Conservation (phyloP, 1,140 invertebrate species). For the Drosophila malerkotliana region DNA sequence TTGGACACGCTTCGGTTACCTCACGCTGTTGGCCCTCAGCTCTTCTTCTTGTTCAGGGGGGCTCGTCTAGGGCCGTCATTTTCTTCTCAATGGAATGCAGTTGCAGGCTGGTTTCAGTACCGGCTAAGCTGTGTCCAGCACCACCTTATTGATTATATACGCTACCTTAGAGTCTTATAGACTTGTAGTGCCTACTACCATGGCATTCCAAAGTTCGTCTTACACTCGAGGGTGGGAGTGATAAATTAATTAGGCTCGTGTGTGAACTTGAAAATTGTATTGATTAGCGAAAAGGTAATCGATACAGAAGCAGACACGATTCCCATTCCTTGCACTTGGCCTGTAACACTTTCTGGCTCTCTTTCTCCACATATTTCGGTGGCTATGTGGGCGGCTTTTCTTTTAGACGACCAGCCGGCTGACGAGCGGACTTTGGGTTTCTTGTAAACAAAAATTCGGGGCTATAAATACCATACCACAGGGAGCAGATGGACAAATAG, state of each 20-base stretch:
- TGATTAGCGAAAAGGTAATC: slow-evolving; percentile 48
- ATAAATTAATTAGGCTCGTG: slow-evolving; percentile 27
- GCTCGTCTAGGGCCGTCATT: slow-evolving; percentile 53
- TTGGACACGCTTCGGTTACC: slow-evolving; percentile 1
- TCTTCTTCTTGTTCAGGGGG: slow-evolving; percentile 47
- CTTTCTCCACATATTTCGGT: background rate
- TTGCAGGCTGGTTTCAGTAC: slow-evolving; percentile 49
- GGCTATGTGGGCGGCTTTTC: slow-evolving; percentile 37
- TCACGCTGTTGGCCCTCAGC: slow-evolving; percentile 28
- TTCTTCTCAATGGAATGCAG: slow-evolving; percentile 43
- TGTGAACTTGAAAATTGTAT: slow-evolving; percentile 71
- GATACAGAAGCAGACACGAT: background rate
- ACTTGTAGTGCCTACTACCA: too few relatives aligned
- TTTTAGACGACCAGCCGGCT: slow-evolving; percentile 34
- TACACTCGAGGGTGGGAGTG: slow-evolving; percentile 10
- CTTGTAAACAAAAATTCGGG: slow-evolving; percentile 62
- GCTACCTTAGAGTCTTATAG: background rate
- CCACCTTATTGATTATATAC: slow-evolving; percentile 15
- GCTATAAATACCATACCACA: slow-evolving; percentile 43
- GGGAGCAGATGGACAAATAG: slow-evolving; percentile 5
- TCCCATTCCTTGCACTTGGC: background rate
- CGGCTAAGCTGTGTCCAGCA: slow-evolving; percentile 22
- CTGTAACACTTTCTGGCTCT: slow-evolving; percentile 12
- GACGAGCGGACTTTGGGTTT: slow-evolving; percentile 60
- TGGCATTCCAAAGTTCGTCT: background rate